A percentile compares a stretch with the other conserved stretches of the same genome.
phyloP scores from a whole-genome alignment of 2,113 vertebrate genomes.

The Callionymus lyra region DNA sequence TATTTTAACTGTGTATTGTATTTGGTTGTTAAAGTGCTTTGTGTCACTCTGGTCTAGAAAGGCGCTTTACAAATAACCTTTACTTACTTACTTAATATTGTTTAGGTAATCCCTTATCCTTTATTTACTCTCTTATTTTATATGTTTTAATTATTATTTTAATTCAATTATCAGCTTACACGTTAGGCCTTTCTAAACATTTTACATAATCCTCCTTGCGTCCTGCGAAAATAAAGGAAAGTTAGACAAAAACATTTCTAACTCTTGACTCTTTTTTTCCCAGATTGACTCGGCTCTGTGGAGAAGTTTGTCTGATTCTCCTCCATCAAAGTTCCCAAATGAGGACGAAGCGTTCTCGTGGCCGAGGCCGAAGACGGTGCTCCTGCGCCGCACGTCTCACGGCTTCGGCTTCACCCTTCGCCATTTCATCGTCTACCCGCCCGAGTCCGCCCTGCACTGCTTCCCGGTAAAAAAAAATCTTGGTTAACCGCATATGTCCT shows the following conservation, averaged over 20 bases:
- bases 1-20: too few species aligned
- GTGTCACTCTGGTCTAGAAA: too few species aligned
- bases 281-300: constrained; percentile 52
- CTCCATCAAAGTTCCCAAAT: constrained; percentile 19
- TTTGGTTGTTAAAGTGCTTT: too few species aligned
- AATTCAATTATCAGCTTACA: too few species aligned
- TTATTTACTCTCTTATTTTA: neutral
- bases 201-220: neutral
- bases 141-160: constrained; percentile 4
- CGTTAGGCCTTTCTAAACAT: too few species aligned
- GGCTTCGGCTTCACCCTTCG: constrained; percentile 96
- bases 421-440: constrained; percentile 97
- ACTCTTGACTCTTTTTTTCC: constrained; percentile 7
- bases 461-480: constrained; percentile 77
- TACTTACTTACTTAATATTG: too few species aligned
- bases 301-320: constrained; percentile 30
- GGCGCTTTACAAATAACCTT: too few species aligned
- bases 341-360: constrained; percentile 90
- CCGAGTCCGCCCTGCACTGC: constrained; percentile 82
- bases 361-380: constrained; percentile 86
- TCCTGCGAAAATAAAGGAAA: neutral
- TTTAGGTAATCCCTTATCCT: too few species aligned
- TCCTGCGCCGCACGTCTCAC: constrained; percentile 76
- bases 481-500: neutral
- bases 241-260: too few species aligned